Evolutionary conservation across 2,113 vertebrate genomes (phyloP).

Genomic region (Salvelinus alpinus): DNA sequence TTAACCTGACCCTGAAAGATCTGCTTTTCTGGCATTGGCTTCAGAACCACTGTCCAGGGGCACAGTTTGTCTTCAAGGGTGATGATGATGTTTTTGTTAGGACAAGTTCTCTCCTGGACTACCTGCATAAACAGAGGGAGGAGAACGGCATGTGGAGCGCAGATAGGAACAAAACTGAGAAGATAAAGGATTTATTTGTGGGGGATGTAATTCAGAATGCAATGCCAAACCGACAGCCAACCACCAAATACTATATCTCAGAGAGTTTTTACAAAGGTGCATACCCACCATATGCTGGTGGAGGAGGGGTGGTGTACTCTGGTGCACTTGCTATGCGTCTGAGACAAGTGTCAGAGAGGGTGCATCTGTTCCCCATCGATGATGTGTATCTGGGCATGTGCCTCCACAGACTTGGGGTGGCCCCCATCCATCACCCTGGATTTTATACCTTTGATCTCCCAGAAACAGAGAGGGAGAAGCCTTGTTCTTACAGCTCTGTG

Average conservation of each 20-base stretch:
- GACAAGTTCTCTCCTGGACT: constrained; percentile 69
- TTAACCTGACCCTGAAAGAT: constrained; percentile 80
- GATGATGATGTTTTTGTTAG: constrained; percentile 80
- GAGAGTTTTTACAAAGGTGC: constrained; percentile 73
- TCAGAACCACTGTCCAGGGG: constrained; percentile 60
- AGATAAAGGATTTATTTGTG: constrained; percentile 59
- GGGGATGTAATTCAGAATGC: constrained; percentile 77
- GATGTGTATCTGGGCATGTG: constrained; percentile 78
- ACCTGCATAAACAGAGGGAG: constrained; percentile 56
- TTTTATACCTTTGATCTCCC: constrained; percentile 78
- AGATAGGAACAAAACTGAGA: constrained; percentile 25
- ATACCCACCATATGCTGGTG: constrained; percentile 78
- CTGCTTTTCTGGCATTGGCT: constrained; percentile 79
- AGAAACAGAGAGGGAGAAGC: constrained; percentile 46
- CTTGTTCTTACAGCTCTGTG: constrained; percentile 72
- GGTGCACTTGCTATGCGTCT: constrained; percentile 65
- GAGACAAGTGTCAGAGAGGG: constrained; percentile 56
- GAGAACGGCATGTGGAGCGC: constrained; percentile 41
- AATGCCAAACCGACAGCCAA: constrained; percentile 68
- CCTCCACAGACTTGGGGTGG: constrained; percentile 68
- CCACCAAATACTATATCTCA: constrained; percentile 78
- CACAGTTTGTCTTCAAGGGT: constrained; percentile 76
- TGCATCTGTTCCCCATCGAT: constrained; percentile 79
- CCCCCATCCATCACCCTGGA: constrained; percentile 67
- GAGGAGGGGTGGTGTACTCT: constrained; percentile 79